Percentiles rank a stretch among this genome's conserved stretches.
These are phyloP conservation scores for Dascillus cervinus DNA, from an alignment of 2,888 invertebrate genomes.

Conservation along the genomic window DNA sequence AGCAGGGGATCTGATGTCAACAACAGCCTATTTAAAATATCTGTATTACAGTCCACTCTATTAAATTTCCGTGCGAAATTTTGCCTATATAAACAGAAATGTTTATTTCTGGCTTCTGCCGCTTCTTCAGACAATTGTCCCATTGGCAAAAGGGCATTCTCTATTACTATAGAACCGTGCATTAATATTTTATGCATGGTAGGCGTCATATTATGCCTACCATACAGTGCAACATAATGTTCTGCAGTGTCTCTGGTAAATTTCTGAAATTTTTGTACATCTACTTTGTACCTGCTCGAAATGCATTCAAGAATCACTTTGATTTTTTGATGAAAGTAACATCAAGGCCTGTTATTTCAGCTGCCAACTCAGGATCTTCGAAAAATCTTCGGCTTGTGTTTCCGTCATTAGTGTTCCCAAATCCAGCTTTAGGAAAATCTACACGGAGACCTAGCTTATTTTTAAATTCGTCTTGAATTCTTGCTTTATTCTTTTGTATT, in stretches of 20 bases:
- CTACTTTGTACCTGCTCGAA: conserved; percentile 14
- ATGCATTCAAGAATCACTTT: conserved; percentile 28
- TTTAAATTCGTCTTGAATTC: conserved; percentile 20
- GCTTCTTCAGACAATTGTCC: conserved; percentile 12
- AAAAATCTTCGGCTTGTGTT: conserved; percentile 18
- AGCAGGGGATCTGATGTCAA: conserved; percentile 7
- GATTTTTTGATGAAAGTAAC: conserved; percentile 23
- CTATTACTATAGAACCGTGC: conserved; percentile 20
- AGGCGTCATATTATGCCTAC: conserved; percentile 26
- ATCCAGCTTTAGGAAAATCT: conserved; percentile 17
- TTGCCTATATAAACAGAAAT: conserved; percentile 23
- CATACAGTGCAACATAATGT: conserved; percentile 26
- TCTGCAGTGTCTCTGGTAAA: no score
- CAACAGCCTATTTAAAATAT: conserved; percentile 20
- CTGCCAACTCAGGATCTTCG: conserved; percentile 13
- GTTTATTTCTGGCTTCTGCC: conserved; percentile 15
- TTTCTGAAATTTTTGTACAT: conserved; percentile 15
- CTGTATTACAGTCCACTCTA: conserved; percentile 17
- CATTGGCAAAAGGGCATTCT: conserved; percentile 5
- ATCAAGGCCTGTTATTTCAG: conserved; percentile 29
- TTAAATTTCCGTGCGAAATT: conserved; percentile 21
- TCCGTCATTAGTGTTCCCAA: no score
- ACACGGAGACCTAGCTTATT: conserved; percentile 17
- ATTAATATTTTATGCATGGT: conserved; percentile 28
- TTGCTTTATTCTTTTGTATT: conserved; percentile 11